Evolutionary conservation across 2,888 invertebrate species (phyloP).

Genomic region (Ophioninae sp.): DNA sequence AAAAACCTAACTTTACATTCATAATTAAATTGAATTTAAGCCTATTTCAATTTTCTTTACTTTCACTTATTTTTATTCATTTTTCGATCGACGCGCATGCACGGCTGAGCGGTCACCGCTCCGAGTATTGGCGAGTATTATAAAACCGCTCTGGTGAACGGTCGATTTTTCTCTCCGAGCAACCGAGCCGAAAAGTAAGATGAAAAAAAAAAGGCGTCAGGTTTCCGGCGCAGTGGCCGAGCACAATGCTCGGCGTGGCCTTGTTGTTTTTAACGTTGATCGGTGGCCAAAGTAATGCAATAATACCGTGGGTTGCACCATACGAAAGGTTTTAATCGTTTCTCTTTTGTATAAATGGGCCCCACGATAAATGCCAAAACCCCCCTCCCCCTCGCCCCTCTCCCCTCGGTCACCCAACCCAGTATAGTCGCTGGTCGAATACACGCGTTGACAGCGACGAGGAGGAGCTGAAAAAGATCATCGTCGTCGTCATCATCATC

Average conservation of each 20-base stretch:
- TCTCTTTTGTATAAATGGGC: background rate
- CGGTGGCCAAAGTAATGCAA: conserved; percentile 7
- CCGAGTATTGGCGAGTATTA: no score
- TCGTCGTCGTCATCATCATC: no score
- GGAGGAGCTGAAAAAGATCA: conserved; percentile 68
- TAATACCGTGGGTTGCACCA: conserved; percentile 4
- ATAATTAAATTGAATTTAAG: no score
- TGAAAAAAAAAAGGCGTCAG: conserved; percentile 28
- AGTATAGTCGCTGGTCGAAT: conserved; percentile 15
- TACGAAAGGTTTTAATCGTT: conserved; percentile 54
- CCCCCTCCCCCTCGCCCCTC: no score
- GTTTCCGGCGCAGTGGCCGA: conserved; percentile 53
- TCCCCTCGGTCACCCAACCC: no score
- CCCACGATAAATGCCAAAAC: conserved; percentile 10
- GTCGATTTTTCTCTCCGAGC: background rate
- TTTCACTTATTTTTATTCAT: no score
- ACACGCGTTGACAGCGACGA: conserved; percentile 22
- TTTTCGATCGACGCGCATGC: no score
- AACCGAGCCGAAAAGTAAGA: conserved; percentile 12
- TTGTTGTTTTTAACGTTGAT: conserved; percentile 56
- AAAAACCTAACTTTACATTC: no score
- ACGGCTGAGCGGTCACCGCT: no score
- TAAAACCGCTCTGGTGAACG: conserved; percentile 23
- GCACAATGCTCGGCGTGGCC: conserved; percentile 53
- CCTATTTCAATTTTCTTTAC: no score